These are phyloP conservation scores for Diarsia brunnea DNA, from an alignment of 2,888 invertebrate species.

Conservation along the genomic window DNA sequence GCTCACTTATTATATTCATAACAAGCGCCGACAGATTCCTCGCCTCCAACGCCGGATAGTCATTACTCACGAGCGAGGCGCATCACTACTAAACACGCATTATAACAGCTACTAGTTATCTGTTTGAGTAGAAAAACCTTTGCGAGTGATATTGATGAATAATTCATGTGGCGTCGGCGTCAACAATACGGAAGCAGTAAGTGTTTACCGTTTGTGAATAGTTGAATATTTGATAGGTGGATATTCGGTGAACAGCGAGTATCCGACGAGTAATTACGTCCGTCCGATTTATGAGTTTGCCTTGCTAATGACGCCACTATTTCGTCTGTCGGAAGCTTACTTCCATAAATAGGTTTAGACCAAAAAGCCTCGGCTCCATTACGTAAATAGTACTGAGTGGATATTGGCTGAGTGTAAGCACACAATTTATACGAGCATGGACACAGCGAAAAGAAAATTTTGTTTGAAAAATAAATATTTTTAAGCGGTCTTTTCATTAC, in stretches of 20 bases:
- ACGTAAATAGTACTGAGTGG: constrained; percentile 39
- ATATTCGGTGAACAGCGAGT: constrained; percentile 38
- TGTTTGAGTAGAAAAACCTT: constrained; percentile 67
- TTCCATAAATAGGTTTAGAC: constrained; percentile 46
- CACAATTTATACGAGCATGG: constrained; percentile 25
- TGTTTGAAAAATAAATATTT: constrained; percentile 45
- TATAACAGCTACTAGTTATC: constrained; percentile 63
- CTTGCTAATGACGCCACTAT: constrained; percentile 54
- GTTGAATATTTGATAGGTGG: constrained; percentile 59
- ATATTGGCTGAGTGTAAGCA: constrained; percentile 46
- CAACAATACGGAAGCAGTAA: constrained; percentile 68
- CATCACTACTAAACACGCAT: constrained; percentile 64
- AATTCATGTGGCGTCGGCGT: constrained; percentile 64
- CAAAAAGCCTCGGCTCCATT: constrained; percentile 40
- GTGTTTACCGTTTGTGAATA: constrained; percentile 66
- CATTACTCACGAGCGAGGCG: constrained; percentile 51
- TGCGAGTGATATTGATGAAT: constrained; percentile 64
- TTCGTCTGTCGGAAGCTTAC: constrained; percentile 37
- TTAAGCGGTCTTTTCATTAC: constrained; percentile 51
- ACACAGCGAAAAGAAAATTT: constrained; percentile 34
- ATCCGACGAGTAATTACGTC: constrained; percentile 49
- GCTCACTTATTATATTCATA: constrained; percentile 58
- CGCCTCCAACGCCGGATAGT: constrained; percentile 41
- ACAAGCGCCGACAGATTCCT: constrained; percentile 57
- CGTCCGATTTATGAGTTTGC: constrained; percentile 56